Percentiles rank a stretch among this genome's conserved stretches.
phyloP scores from a whole-genome alignment of 2,113 vertebrate genomes.

The Dinomys branickii region DNA sequence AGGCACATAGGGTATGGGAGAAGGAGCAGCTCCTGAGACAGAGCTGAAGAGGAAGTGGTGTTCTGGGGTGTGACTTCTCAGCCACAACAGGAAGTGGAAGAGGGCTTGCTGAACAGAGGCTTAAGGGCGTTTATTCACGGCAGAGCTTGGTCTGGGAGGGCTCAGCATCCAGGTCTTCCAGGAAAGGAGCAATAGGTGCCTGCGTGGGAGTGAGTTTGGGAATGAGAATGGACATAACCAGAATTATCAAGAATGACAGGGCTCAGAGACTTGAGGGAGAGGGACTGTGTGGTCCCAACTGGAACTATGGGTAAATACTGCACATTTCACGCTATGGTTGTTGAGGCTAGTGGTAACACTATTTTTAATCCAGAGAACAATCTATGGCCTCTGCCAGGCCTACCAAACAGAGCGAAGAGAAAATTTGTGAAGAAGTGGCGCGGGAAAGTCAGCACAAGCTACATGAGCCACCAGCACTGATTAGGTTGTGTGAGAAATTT shows the following conservation, averaged over 20 bases:
- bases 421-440: constrained; percentile 5
- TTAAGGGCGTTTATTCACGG: background rate
- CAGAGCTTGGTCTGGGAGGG: background rate
- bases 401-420: constrained; percentile 4
- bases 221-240: background rate
- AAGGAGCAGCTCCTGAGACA: background rate
- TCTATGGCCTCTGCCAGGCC: background rate
- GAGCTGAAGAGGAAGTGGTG: constrained; percentile 71
- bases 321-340: background rate
- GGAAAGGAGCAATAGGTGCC: background rate
- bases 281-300: background rate
- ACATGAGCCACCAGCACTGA: background rate
- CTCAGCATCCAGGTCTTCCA: background rate
- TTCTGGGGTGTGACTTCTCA: constrained; percentile 44
- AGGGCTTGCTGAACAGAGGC: constrained; percentile 29
- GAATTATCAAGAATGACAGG: background rate
- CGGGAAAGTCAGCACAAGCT: background rate
- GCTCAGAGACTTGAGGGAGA: background rate
- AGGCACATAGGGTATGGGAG: background rate
- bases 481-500: background rate
- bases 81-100: constrained; percentile 70
- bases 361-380: constrained; percentile 55
- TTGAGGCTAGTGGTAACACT: background rate
- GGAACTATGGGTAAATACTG: background rate
- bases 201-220: background rate